phyloP scores from a whole-genome alignment of 1,140 invertebrate species.

The Drosophila kanapiae region DNA sequence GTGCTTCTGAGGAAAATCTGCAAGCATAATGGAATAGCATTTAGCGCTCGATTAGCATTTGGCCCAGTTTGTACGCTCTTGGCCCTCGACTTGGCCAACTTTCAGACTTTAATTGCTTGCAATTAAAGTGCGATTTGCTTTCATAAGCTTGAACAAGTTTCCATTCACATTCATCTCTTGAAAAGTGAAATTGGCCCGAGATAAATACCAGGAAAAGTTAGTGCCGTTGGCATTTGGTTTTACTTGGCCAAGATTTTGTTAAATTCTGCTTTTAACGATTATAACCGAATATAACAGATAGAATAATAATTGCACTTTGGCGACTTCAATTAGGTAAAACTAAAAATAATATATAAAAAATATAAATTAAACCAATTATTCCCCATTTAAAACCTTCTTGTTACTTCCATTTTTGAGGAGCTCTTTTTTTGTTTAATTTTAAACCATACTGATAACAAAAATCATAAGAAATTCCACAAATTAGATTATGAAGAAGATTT shows the following conservation, averaged over 20 bases:
- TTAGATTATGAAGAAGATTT: neutral
- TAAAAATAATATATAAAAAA: neutral
- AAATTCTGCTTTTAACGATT: neutral
- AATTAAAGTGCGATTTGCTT: conserved; percentile 17
- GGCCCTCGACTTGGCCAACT: conserved; percentile 3
- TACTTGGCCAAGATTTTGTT: no score
- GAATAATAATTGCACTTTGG: neutral
- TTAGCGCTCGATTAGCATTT: conserved; percentile 28
- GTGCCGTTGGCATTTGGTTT: neutral
- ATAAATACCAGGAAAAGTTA: conserved; percentile 1
- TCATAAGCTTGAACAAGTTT: conserved; percentile 1
- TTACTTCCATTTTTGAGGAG: neutral
- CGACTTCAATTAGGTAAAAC: neutral
- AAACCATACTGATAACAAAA: neutral
- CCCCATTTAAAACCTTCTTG: no score
- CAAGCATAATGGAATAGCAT: conserved; percentile 6
- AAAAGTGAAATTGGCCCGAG: conserved; percentile 8
- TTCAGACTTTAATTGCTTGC: conserved; percentile 6
- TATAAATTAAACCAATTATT: no score
- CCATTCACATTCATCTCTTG: neutral
- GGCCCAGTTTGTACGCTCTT: neutral
- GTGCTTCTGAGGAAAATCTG: neutral
- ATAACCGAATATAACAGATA: neutral
- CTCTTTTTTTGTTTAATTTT: neutral
- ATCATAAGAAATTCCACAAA: neutral